Conservation (phyloP, 1,140 invertebrate species). For the Leptopilina clavipes region DNA sequence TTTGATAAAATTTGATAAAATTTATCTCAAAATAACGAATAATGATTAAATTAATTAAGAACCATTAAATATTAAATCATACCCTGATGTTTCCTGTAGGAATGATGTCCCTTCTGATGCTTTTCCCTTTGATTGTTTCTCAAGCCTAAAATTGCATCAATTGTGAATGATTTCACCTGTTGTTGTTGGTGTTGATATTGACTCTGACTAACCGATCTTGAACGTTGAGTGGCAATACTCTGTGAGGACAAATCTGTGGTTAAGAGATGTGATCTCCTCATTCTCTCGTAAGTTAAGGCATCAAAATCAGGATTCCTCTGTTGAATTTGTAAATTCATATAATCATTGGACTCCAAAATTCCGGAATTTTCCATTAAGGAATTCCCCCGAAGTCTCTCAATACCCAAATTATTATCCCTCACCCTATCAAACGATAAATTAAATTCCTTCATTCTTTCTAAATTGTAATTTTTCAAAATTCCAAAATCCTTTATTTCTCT, state of each 20-base stretch:
- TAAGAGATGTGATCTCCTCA: conserved; percentile 65
- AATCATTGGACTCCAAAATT: conserved; percentile 60
- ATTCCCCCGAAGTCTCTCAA: conserved; percentile 46
- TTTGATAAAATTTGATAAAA: no score
- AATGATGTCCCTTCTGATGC: conserved; percentile 61
- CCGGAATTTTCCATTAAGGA: conserved; percentile 53
- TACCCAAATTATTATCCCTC: conserved; percentile 41
- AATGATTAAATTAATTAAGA: neutral
- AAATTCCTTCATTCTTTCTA: conserved; percentile 42
- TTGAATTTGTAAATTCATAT: conserved; percentile 63
- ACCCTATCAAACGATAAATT: conserved; percentile 34
- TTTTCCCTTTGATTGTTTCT: conserved; percentile 72
- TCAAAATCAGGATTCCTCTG: conserved; percentile 62
- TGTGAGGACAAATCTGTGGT: conserved; percentile 61
- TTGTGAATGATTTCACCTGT: conserved; percentile 83
- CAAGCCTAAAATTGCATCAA: conserved; percentile 86
- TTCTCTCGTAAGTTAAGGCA: conserved; percentile 64
- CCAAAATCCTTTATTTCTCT: conserved; percentile 44
- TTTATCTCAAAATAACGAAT: no score
- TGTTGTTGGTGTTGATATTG: conserved; percentile 69
- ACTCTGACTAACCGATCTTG: conserved; percentile 62
- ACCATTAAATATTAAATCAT: neutral
- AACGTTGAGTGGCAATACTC: conserved; percentile 63
- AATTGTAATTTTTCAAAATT: conserved; percentile 46
- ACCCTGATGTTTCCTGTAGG: conserved; percentile 69